Percentiles rank a stretch among this genome's conserved stretches.
Evolutionary conservation across 2,888 invertebrate genomes (phyloP).

Genomic region (Epiblema foenella): DNA sequence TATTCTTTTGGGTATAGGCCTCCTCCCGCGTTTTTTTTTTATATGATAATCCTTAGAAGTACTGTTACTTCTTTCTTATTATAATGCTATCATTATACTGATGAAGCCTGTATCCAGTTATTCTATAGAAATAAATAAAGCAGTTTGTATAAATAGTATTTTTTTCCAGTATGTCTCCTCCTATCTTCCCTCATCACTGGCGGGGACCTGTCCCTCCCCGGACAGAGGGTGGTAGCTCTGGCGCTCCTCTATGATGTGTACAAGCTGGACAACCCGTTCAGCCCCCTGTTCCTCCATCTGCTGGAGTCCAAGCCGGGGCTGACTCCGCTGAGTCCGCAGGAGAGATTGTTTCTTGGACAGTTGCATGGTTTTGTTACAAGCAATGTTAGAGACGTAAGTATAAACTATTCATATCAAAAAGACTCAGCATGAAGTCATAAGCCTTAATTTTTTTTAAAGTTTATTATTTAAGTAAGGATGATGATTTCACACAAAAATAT

Average conservation of each 20-base stretch:
- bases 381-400: slow-evolving; percentile 88
- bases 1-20: too few species aligned
- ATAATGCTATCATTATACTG: too few species aligned
- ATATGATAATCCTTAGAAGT: too few species aligned
- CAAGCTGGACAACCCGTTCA: slow-evolving; percentile 78
- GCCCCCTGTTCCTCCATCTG: slow-evolving; percentile 71
- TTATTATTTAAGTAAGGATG: too few species aligned
- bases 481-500: too few species aligned
- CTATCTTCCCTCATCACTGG: slow-evolving; percentile 76
- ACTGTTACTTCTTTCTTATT: too few species aligned
- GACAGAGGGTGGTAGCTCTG: slow-evolving; percentile 76
- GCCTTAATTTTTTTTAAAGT: too few species aligned
- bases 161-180: slow-evolving; percentile 72
- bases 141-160: too few species aligned
- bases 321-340: slow-evolving; percentile 78
- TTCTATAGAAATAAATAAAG: too few species aligned
- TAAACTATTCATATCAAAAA: background rate
- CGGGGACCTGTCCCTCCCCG: slow-evolving; percentile 77
- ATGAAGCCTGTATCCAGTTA: too few species aligned
- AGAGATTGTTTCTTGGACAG: slow-evolving; percentile 90
- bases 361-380: slow-evolving; percentile 88
- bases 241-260: slow-evolving; percentile 76
- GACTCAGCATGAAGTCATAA: too few species aligned
- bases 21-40: too few species aligned
- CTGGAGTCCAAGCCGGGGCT: slow-evolving; percentile 75